Evolutionary conservation across 2,113 vertebrate species (phyloP).

Genomic region (Formicarius rufipectus): DNA sequence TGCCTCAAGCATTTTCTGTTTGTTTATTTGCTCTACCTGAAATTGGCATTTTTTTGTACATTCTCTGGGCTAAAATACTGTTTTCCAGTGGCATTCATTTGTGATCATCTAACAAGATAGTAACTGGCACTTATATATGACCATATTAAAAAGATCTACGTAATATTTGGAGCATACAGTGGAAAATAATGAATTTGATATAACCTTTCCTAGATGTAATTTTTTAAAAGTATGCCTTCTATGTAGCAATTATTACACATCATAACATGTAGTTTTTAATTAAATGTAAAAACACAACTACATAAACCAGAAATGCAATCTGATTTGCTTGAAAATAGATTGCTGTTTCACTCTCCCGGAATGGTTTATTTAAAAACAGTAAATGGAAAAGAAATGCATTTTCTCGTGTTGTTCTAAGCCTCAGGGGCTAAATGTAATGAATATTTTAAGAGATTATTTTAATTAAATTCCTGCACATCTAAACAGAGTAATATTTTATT

Average conservation of each 20-base stretch:
- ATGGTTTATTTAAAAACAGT: constrained; percentile 84
- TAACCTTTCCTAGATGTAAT: constrained; percentile 54
- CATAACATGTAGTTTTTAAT: constrained; percentile 79
- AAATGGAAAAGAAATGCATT: constrained; percentile 83
- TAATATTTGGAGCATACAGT: constrained; percentile 47
- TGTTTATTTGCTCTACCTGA: not conserved
- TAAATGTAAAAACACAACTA: constrained; percentile 78
- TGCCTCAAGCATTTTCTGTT: not conserved
- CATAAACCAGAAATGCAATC: constrained; percentile 79
- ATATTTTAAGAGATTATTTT: constrained; percentile 93
- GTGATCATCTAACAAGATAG: constrained; percentile 61
- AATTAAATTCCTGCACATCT: constrained; percentile 89
- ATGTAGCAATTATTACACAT: constrained; percentile 72
- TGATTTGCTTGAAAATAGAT: constrained; percentile 83
- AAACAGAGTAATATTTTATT: constrained; percentile 88
- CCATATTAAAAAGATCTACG: constrained; percentile 65
- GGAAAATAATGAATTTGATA: constrained; percentile 61
- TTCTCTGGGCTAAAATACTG: constrained; percentile 24
- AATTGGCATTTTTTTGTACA: not conserved
- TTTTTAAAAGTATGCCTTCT: constrained; percentile 68
- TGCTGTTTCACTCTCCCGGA: constrained; percentile 76
- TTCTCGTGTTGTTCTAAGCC: constrained; percentile 81
- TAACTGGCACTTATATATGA: constrained; percentile 66
- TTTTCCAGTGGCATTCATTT: constrained; percentile 46
- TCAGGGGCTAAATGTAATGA: constrained; percentile 84